Evolutionary conservation across 1,140 invertebrate genomes (phyloP).

Genomic region (Parapsyche elsis): DNA sequence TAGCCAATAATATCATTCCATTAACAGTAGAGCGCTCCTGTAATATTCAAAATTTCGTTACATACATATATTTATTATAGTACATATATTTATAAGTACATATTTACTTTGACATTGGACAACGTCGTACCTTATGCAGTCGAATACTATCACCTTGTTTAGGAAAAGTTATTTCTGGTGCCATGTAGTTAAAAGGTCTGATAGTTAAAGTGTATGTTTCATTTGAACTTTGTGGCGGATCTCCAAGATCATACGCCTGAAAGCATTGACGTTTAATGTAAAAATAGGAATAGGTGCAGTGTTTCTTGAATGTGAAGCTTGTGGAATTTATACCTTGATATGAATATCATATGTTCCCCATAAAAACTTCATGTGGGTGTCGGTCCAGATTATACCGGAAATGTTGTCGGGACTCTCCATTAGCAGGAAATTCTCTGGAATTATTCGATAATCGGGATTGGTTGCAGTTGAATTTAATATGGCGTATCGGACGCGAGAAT

Average conservation of each 20-base stretch:
- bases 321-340: slow-evolving; percentile 61
- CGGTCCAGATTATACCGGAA: slow-evolving; percentile 61
- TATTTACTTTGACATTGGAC: no score
- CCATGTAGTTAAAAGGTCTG: slow-evolving; percentile 57
- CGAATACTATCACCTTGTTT: slow-evolving; percentile 8
- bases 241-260: slow-evolving; percentile 58
- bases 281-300: not conserved
- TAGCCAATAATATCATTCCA: slow-evolving; percentile 12
- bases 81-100: no score
- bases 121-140: slow-evolving; percentile 35
- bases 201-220: slow-evolving; percentile 56
- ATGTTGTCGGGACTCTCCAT: slow-evolving; percentile 61
- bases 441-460: slow-evolving; percentile 47
- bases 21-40: no score
- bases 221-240: slow-evolving; percentile 51
- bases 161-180: slow-evolving; percentile 52
- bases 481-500: slow-evolving; percentile 65
- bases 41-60: no score
- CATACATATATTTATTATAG: no score
- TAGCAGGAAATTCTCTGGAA: slow-evolving; percentile 61
- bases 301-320: not conserved
- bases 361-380: slow-evolving; percentile 62
- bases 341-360: slow-evolving; percentile 67
- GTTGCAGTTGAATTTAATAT: slow-evolving; percentile 58
- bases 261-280: not conserved